Evolutionary conservation across 1,140 invertebrate species (phyloP).

Genomic region (Trichonephila clavata): DNA sequence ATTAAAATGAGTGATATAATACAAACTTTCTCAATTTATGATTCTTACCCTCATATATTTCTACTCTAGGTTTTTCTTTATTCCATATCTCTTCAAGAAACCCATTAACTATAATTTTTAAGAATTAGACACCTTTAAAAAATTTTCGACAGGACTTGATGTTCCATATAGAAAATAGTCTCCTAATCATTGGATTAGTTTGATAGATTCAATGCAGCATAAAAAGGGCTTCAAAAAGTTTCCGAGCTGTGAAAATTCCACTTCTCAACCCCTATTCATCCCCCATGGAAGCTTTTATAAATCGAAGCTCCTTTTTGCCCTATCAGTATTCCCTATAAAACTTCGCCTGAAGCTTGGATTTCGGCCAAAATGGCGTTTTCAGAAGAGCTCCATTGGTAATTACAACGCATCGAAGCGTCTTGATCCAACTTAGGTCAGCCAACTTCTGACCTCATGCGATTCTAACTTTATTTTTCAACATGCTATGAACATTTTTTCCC

Average conservation of each 20-base stretch:
- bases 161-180: not conserved
- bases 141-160: not conserved
- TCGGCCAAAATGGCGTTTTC: not conserved
- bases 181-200: not conserved
- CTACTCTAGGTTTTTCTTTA: not conserved
- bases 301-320: not conserved
- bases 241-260: not conserved
- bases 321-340: slow-evolving; percentile 15
- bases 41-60: no score
- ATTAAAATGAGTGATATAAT: no score
- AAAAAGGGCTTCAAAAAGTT: slow-evolving; percentile 20
- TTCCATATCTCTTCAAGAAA: not conserved
- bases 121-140: not conserved
- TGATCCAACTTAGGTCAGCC: slow-evolving; percentile 3
- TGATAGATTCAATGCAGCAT: not conserved
- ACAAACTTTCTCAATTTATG: no score
- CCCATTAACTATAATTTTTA: not conserved
- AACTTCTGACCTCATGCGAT: not conserved
- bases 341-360: slow-evolving; percentile 18
- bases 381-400: not conserved
- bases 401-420: slow-evolving; percentile 16
- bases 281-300: not conserved
- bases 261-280: not conserved
- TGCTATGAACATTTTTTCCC: not conserved
- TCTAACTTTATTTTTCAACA: not conserved